Evolutionary conservation across 1,140 invertebrate genomes (phyloP).

Genomic region (Cyphomyrmex costatus): DNA sequence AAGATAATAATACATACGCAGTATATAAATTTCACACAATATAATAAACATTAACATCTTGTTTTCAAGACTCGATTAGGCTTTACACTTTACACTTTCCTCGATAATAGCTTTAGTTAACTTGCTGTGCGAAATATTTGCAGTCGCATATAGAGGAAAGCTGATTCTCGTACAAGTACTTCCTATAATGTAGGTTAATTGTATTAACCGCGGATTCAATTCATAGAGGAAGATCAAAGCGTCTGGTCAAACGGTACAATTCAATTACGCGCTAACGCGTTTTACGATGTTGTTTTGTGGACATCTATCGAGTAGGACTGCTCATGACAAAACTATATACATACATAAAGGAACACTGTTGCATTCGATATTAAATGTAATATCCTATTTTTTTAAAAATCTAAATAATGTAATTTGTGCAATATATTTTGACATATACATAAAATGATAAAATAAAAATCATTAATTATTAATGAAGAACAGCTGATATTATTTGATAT

Average conservation of each 20-base stretch:
- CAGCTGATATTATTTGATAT: too few species aligned
- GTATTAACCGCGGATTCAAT: conserved; percentile 75
- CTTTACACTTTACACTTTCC: too few species aligned
- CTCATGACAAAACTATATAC: background rate
- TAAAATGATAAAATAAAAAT: background rate
- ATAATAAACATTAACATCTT: too few species aligned
- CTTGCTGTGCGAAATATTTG: background rate
- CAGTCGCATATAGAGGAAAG: background rate
- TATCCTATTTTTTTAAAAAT: background rate
- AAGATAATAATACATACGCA: too few species aligned
- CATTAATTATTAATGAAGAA: background rate
- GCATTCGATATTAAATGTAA: background rate
- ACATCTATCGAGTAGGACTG: conserved; percentile 30
- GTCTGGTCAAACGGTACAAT: conserved; percentile 80
- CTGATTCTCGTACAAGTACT: conserved; percentile 36
- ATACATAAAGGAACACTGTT: background rate
- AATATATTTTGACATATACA: background rate
- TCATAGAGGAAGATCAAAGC: conserved; percentile 78
- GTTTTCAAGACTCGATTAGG: too few species aligned
- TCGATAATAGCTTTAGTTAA: background rate
- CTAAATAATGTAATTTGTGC: background rate
- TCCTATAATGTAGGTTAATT: conserved; percentile 73
- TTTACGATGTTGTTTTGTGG: conserved; percentile 53
- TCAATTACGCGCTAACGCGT: conserved; percentile 78
- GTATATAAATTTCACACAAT: too few species aligned